These are phyloP conservation scores for Tapera naevia DNA, from an alignment of 2,797 vertebrate species.

Conservation along the genomic window DNA sequence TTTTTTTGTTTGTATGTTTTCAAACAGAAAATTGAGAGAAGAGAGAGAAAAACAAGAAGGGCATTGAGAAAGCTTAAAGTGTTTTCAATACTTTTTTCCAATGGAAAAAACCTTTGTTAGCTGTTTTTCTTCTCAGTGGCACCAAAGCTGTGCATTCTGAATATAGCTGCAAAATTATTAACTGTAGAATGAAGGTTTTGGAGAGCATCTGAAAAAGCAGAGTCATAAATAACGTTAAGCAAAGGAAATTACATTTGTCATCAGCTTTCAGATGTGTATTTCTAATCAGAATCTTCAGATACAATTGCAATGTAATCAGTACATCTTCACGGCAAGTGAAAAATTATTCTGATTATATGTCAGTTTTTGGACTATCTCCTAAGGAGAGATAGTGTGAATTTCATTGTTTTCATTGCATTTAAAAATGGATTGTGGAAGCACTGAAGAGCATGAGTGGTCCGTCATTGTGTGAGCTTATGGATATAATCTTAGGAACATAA, in stretches of 20 bases:
- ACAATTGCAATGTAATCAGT: fast-evolving
- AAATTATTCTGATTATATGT: neutral
- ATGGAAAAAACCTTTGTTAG: neutral
- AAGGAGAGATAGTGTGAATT: neutral
- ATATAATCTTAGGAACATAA: neutral
- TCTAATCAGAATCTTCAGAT: neutral
- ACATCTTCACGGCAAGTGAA: neutral
- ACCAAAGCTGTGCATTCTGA: neutral
- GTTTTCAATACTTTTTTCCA: neutral
- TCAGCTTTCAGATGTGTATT: neutral
- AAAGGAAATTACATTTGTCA: neutral
- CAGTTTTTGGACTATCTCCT: neutral
- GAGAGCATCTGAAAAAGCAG: neutral
- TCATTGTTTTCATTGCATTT: neutral
- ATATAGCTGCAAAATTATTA: neutral
- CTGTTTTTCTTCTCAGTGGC: neutral
- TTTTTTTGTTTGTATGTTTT: neutral
- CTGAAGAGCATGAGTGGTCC: neutral
- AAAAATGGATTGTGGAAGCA: neutral
- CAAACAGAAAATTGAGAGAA: neutral
- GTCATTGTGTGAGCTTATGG: neutral
- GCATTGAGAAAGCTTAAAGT: neutral
- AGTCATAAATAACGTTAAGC: neutral
- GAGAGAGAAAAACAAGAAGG: neutral
- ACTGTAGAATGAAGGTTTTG: neutral